Percentiles rank a stretch among this genome's conserved stretches.
phyloP scores from a whole-genome alignment of 2,113 vertebrate species.

The Microcebus tavaratra region DNA sequence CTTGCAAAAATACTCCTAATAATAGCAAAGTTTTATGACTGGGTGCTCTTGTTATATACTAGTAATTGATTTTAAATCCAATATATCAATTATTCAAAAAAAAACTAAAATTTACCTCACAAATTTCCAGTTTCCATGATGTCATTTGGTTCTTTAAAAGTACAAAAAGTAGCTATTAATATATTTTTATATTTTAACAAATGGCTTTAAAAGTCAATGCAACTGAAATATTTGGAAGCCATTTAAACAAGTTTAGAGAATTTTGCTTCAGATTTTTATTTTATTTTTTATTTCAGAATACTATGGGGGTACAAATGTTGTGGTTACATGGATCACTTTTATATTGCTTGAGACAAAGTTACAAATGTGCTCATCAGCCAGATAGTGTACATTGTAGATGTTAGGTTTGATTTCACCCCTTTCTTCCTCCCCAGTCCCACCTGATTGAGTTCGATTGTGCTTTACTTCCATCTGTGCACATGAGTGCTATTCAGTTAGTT shows the following conservation, averaged over 20 bases:
- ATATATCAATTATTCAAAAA: neutral
- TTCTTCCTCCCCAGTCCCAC: too few relatives aligned
- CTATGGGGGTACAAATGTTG: too few relatives aligned
- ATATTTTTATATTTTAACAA: constrained; percentile 27
- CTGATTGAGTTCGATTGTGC: too few relatives aligned
- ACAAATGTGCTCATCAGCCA: too few relatives aligned
- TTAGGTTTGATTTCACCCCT: too few relatives aligned
- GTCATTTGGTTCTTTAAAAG: neutral
- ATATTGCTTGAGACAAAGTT: too few relatives aligned
- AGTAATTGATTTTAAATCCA: constrained; percentile 42
- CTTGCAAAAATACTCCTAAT: neutral
- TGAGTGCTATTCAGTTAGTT: too few relatives aligned
- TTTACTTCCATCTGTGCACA: too few relatives aligned
- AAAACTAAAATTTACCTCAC: neutral
- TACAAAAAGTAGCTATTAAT: neutral
- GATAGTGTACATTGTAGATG: too few relatives aligned
- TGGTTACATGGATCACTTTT: too few relatives aligned
- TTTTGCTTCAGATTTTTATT: neutral
- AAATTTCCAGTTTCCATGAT: neutral
- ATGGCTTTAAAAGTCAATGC: neutral
- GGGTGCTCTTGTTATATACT: neutral
- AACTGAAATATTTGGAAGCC: neutral
- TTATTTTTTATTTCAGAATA: too few relatives aligned
- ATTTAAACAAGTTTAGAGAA: neutral
- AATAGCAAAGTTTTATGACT: neutral